Evolutionary conservation across 2,113 vertebrate genomes (phyloP).

Genomic region (pig (Sus scrofa)): DNA sequence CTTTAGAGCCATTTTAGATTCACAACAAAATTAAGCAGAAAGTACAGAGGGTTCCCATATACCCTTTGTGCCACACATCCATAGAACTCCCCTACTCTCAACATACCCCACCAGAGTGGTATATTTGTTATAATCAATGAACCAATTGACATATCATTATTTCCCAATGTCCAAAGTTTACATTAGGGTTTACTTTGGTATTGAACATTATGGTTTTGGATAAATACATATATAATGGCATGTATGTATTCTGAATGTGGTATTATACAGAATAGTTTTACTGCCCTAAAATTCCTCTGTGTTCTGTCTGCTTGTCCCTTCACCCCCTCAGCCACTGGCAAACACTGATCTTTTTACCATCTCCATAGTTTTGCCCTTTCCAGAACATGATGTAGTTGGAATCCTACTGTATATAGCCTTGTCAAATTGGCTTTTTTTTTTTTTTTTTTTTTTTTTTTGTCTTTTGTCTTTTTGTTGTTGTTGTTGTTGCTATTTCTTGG

Average conservation of each 20-base stretch:
- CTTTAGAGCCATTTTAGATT: slow-evolving; percentile 31
- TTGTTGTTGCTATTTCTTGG: too few species aligned
- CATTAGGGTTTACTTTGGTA: background rate
- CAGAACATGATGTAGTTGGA: background rate
- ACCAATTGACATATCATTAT: background rate
- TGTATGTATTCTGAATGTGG: background rate
- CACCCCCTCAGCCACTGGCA: background rate
- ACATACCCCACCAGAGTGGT: background rate
- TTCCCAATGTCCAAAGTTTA: background rate
- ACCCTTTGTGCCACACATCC: background rate
- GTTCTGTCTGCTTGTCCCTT: background rate
- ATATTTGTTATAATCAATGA: background rate
- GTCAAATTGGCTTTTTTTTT: background rate
- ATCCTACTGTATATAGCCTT: background rate
- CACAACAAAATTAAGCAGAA: background rate
- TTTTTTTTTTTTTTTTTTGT: too few species aligned
- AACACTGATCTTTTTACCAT: background rate
- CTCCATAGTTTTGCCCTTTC: background rate
- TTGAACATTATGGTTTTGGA: background rate
- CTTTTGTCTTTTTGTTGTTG: too few species aligned
- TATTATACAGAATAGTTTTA: background rate
- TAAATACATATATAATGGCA: background rate
- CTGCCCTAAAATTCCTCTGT: background rate
- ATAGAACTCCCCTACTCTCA: background rate
- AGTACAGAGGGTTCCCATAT: background rate